Evolutionary conservation across 2,888 invertebrate genomes (phyloP).

Genomic region (Notodonta ziczac): DNA sequence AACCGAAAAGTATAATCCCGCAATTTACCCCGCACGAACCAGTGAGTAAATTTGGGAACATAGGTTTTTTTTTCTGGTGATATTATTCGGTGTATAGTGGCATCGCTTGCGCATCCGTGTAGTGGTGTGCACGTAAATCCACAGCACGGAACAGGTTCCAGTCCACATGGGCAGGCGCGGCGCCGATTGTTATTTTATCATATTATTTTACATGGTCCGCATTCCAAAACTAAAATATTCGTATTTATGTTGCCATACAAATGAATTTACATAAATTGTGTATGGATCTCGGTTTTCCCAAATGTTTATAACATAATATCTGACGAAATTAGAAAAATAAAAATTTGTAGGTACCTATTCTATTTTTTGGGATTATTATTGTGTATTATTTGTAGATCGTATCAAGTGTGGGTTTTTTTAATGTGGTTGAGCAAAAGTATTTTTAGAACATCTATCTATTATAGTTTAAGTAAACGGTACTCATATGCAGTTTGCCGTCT

Average conservation of each 20-base stretch:
- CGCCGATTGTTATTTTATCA: conserved; percentile 71
- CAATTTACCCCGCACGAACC: no score
- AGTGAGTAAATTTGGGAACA: no score
- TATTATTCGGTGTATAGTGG: conserved; percentile 3
- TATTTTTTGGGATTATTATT: background rate
- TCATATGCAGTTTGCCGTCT: no score
- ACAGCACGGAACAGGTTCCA: conserved; percentile 61
- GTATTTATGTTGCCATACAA: conserved; percentile 29
- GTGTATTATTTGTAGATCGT: background rate
- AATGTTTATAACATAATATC: conserved; percentile 23
- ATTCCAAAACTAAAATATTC: conserved; percentile 56
- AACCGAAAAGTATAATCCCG: no score
- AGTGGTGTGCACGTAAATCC: conserved; percentile 41
- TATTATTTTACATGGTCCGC: conserved; percentile 67
- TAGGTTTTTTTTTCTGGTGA: background rate
- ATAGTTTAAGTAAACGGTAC: no score
- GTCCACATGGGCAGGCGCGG: conserved; percentile 64
- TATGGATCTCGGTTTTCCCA: conserved; percentile 39
- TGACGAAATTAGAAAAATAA: conserved; percentile 28
- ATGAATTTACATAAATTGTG: conserved; percentile 34
- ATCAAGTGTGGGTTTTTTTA: background rate
- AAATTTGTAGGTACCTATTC: conserved; percentile 3
- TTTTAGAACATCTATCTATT: background rate
- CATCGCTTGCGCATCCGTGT: conserved; percentile 23
- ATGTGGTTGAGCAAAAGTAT: background rate